Conservation (phyloP, 2,888 invertebrate genomes). For the Trichogramma evanescens region DNA sequence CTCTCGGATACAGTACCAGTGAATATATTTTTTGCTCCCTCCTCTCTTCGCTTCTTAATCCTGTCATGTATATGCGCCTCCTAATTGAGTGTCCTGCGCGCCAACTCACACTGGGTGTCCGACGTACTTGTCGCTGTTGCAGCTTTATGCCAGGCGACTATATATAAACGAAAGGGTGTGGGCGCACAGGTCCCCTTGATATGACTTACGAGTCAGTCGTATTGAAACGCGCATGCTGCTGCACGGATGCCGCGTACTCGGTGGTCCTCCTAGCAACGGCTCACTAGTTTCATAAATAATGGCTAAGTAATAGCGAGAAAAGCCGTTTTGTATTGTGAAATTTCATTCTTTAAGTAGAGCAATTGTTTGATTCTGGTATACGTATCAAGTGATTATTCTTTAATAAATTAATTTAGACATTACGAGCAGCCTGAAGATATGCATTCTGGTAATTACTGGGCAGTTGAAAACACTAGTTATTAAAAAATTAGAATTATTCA, state of each 20-base stretch:
- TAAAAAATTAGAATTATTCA: no score
- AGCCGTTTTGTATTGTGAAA: no score
- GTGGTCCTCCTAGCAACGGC: slow-evolving; percentile 32
- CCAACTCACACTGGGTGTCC: slow-evolving; percentile 44
- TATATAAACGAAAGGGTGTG: slow-evolving; percentile 31
- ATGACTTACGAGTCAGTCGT: slow-evolving; percentile 47
- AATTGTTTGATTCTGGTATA: no score
- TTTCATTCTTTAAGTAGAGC: no score
- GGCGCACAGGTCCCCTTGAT: slow-evolving; percentile 35
- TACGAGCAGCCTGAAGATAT: no score
- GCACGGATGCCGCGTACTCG: slow-evolving; percentile 25
- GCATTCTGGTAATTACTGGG: no score
- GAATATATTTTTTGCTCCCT: slow-evolving; percentile 13
- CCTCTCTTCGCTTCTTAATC: slow-evolving; percentile 23
- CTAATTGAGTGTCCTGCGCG: slow-evolving; percentile 44
- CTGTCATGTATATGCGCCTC: slow-evolving; percentile 16
- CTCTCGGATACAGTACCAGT: slow-evolving; percentile 8
- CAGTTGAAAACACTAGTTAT: no score
- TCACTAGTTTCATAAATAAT: no score
- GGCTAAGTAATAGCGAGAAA: no score
- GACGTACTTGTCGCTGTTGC: slow-evolving; percentile 46
- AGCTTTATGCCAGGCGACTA: slow-evolving; percentile 16
- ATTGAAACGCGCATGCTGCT: slow-evolving; percentile 37
- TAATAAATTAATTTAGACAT: no score
- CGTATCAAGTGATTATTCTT: no score